These are phyloP conservation scores for Circaetus gallicus DNA, from an alignment of 2,113 vertebrate species.

Conservation along the genomic window DNA sequence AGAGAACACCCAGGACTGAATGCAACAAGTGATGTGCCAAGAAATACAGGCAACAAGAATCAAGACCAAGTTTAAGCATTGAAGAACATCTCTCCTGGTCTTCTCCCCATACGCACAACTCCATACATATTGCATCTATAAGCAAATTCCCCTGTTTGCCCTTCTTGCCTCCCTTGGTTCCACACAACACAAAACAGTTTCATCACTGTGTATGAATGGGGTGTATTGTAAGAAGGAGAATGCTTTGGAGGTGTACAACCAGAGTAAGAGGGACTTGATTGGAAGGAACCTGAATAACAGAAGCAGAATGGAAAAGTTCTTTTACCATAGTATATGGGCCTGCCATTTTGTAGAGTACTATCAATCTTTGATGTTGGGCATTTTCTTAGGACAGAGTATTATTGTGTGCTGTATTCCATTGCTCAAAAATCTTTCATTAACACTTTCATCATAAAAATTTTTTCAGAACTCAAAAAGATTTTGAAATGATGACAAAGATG, in stretches of 20 bases:
- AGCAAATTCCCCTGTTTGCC: background rate
- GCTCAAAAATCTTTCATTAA: background rate
- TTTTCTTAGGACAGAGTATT: background rate
- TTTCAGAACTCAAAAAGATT: slow-evolving; percentile 87
- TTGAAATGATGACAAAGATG: slow-evolving; percentile 88
- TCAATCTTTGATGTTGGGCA: background rate
- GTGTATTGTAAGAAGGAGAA: background rate
- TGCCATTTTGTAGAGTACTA: background rate
- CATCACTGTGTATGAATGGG: background rate
- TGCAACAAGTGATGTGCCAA: background rate
- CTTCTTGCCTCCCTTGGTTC: background rate
- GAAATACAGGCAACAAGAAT: background rate
- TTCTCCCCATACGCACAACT: background rate
- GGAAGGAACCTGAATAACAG: background rate
- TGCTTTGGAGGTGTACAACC: background rate
- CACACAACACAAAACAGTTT: background rate
- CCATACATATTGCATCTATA: background rate
- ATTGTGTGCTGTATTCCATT: background rate
- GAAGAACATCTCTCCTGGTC: background rate
- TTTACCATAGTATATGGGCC: background rate
- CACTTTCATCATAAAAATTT: slow-evolving; percentile 27
- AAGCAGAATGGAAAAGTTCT: background rate
- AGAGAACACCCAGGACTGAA: background rate
- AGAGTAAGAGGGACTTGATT: background rate
- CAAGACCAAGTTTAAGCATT: background rate